A percentile compares a stretch with the other conserved stretches of the same genome.
Conservation (phyloP, 2,113 vertebrate genomes). For the Chaetodon auriga region DNA sequence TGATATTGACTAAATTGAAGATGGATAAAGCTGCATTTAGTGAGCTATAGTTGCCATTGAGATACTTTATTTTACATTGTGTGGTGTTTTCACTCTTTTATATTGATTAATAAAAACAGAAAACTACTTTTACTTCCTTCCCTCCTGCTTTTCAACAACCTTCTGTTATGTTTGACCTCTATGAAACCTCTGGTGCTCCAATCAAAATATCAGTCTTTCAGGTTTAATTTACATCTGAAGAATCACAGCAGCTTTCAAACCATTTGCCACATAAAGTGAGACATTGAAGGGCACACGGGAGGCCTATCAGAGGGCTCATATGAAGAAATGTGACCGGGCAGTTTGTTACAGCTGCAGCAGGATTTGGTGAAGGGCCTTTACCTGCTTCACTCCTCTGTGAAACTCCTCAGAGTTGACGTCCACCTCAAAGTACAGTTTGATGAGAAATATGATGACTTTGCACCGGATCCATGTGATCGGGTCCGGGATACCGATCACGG, state of each 20-base stretch:
- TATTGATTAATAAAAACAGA: not conserved
- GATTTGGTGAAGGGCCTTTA: slow-evolving; percentile 18
- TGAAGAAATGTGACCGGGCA: not conserved
- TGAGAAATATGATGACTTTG: slow-evolving; percentile 45
- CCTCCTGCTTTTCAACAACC: not conserved
- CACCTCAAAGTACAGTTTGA: slow-evolving; percentile 62
- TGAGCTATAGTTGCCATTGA: not conserved
- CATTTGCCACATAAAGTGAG: not conserved
- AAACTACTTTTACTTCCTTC: not conserved
- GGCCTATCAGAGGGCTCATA: too few species aligned
- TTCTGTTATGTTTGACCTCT: not conserved
- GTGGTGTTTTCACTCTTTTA: not conserved
- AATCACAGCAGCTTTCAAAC: not conserved
- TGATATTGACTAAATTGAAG: not conserved
- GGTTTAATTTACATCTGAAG: not conserved
- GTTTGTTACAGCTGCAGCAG: not conserved
- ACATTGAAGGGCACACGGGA: not conserved
- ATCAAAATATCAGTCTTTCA: not conserved
- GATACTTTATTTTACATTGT: not conserved
- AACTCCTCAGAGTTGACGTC: slow-evolving; percentile 68
- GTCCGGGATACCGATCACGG: slow-evolving; percentile 72
- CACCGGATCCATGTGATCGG: slow-evolving; percentile 77
- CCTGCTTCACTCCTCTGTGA: slow-evolving; percentile 73
- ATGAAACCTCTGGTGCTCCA: not conserved
- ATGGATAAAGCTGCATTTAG: too few species aligned